Conservation (phyloP, 2,888 invertebrate species). For the Xestia xanthographa region DNA sequence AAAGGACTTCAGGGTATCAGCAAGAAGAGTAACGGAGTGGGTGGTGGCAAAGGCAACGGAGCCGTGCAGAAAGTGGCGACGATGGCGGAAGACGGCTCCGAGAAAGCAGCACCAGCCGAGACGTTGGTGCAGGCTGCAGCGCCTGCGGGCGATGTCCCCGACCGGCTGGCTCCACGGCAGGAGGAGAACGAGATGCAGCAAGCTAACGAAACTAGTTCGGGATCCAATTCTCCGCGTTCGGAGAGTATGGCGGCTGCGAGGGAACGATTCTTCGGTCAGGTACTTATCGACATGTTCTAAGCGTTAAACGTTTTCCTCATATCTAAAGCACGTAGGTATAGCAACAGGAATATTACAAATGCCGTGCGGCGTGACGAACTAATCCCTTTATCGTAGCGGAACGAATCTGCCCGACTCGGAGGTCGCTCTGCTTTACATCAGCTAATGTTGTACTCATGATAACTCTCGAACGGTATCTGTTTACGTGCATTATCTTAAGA, state of each 20-base stretch:
- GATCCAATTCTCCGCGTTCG: slow-evolving; percentile 76
- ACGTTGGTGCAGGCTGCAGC: slow-evolving; percentile 76
- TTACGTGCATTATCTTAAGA: slow-evolving; percentile 73
- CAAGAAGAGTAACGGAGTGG: slow-evolving; percentile 84
- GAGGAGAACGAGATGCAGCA: slow-evolving; percentile 57
- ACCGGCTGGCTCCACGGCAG: slow-evolving; percentile 63
- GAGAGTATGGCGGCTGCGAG: slow-evolving; percentile 86
- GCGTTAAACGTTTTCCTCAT: slow-evolving; percentile 47
- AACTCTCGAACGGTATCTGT: slow-evolving; percentile 78
- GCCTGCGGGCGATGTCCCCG: slow-evolving; percentile 68
- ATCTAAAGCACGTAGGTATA: slow-evolving; percentile 67
- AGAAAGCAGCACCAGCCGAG: slow-evolving; percentile 80
- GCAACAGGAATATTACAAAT: slow-evolving; percentile 74
- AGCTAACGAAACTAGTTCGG: slow-evolving; percentile 67
- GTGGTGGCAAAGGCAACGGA: slow-evolving; percentile 81
- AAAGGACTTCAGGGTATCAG: slow-evolving; percentile 76
- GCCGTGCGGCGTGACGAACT: slow-evolving; percentile 77
- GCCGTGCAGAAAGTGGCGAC: slow-evolving; percentile 79
- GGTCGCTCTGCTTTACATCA: slow-evolving; percentile 85
- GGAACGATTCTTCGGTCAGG: slow-evolving; percentile 88
- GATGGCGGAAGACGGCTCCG: slow-evolving; percentile 84
- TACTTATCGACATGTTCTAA: slow-evolving; percentile 66
- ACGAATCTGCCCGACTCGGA: slow-evolving; percentile 78
- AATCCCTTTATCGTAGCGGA: slow-evolving; percentile 87
- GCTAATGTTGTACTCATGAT: slow-evolving; percentile 77